Evolutionary conservation across 2,797 vertebrate genomes (phyloP).

Genomic region (Anguilla pacifica): DNA sequence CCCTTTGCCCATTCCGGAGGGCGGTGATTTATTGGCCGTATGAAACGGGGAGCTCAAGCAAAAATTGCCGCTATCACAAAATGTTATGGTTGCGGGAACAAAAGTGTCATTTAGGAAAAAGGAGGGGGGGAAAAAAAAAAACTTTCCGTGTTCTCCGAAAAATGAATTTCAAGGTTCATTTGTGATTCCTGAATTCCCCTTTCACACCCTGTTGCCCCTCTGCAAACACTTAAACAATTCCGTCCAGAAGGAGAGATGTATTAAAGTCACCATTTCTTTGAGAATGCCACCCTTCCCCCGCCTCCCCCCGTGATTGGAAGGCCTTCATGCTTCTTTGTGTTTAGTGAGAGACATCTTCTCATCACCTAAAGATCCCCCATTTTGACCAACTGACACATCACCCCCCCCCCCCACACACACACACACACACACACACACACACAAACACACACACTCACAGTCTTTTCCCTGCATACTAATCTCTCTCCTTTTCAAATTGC

Average conservation of each 20-base stretch:
- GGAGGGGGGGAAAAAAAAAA: constrained; percentile 23
- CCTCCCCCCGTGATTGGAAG: background rate
- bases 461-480: background rate
- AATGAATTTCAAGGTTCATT: constrained; percentile 53
- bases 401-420: background rate
- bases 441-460: background rate
- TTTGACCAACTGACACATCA: background rate
- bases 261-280: background rate
- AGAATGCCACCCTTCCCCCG: background rate
- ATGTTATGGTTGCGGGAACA: constrained; percentile 40
- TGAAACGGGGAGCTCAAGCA: constrained; percentile 31
- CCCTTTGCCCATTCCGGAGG: background rate
- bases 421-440: background rate
- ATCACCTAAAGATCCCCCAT: background rate
- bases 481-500: background rate
- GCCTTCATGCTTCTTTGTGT: background rate
- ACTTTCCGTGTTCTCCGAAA: constrained; percentile 44
- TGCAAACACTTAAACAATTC: constrained; percentile 43
- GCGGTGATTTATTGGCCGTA: constrained; percentile 34
- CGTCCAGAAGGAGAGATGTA: background rate
- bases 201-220: constrained; percentile 46
- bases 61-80: constrained; percentile 42
- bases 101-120: constrained; percentile 44
- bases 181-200: constrained; percentile 46
- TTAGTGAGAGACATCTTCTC: background rate